Evolutionary conservation across 2,797 vertebrate genomes (phyloP).

Genomic region (Lindbergichthys nudifrons): DNA sequence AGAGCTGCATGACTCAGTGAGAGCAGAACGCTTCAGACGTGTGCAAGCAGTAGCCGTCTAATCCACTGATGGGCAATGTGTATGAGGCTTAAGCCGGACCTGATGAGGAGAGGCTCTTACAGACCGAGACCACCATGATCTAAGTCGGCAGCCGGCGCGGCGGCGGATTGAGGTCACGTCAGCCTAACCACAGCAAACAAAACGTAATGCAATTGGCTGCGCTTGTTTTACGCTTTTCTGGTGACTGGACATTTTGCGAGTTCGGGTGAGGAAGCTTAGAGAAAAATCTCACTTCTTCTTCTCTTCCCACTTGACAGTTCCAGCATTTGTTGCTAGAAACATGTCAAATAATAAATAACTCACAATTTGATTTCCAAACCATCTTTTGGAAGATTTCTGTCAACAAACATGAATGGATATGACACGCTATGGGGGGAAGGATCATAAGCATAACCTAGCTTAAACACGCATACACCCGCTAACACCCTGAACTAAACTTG

Average conservation of each 20-base stretch:
- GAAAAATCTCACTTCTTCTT: background rate
- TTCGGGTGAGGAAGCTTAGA: background rate
- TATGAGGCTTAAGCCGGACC: constrained; percentile 50
- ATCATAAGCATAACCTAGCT: too few relatives aligned
- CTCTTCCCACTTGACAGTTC: background rate
- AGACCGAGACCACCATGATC: constrained; percentile 41
- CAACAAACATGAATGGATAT: too few relatives aligned
- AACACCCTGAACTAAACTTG: too few relatives aligned
- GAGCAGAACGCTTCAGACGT: constrained; percentile 19
- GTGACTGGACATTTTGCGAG: constrained; percentile 9
- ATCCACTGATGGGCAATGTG: constrained; percentile 51
- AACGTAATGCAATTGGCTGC: constrained; percentile 26
- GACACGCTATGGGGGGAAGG: too few relatives aligned
- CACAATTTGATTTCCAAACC: too few relatives aligned
- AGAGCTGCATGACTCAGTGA: constrained; percentile 28
- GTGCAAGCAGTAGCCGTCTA: constrained; percentile 36
- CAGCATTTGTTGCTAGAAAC: background rate
- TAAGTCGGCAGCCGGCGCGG: constrained; percentile 41
- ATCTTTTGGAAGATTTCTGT: too few relatives aligned
- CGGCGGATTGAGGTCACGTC: constrained; percentile 70
- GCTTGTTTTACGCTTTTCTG: constrained; percentile 10
- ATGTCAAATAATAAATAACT: background rate
- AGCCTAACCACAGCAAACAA: constrained; percentile 34
- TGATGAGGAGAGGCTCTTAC: constrained; percentile 46
- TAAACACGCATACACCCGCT: too few relatives aligned